Evolutionary conservation across 2,113 vertebrate species (phyloP).

Genomic region (Albula glossodonta): DNA sequence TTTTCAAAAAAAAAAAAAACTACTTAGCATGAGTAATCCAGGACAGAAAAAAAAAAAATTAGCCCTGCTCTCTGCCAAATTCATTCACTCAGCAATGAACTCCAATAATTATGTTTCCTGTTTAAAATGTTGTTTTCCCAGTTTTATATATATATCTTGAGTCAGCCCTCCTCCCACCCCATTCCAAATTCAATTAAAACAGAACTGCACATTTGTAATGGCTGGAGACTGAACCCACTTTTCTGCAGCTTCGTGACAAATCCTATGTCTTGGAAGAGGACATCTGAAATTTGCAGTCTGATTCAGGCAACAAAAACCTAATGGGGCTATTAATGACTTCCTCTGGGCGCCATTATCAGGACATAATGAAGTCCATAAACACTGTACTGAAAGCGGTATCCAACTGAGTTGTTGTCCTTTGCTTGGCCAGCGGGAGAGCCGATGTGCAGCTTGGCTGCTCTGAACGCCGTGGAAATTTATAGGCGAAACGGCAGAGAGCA

Average conservation of each 20-base stretch:
- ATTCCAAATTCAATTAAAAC: neutral
- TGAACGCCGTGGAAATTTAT: neutral
- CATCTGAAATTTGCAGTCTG: constrained; percentile 28
- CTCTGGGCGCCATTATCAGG: neutral
- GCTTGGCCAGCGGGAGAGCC: neutral
- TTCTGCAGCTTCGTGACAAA: neutral
- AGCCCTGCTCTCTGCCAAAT: neutral
- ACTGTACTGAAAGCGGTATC: neutral
- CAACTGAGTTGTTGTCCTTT: neutral
- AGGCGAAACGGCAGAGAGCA: neutral
- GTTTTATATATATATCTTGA: neutral
- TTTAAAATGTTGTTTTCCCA: neutral
- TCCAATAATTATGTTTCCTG: neutral
- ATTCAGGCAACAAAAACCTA: constrained; percentile 22
- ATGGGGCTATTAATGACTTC: constrained; percentile 31
- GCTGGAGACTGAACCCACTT: neutral
- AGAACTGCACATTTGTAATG: neutral
- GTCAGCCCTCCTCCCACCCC: neutral
- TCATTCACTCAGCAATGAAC: neutral
- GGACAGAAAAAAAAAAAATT: neutral
- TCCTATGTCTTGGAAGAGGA: constrained; percentile 7
- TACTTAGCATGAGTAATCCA: neutral
- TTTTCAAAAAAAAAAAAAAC: neutral
- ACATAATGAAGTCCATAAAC: constrained; percentile 13
- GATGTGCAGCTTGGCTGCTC: neutral